Conservation (phyloP, 2,888 invertebrate species). For the Chrysotoxum bicinctum region DNA sequence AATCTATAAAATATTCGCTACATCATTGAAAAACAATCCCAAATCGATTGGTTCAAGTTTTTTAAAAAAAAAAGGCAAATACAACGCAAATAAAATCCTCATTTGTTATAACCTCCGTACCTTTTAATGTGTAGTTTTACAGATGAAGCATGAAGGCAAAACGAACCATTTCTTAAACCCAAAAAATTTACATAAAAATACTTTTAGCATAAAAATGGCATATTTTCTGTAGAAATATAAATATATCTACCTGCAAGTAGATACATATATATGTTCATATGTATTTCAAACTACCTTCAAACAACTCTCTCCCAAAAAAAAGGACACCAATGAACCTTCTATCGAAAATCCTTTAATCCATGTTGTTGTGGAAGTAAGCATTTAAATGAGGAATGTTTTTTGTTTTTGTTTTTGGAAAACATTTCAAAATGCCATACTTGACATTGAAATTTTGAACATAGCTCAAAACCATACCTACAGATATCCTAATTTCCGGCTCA, state of each 20-base stretch:
- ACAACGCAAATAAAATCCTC: constrained; percentile 52
- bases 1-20: constrained; percentile 29
- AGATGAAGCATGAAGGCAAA: constrained; percentile 37
- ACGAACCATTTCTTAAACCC: constrained; percentile 1
- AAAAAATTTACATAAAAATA: constrained; percentile 57
- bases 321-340: constrained; percentile 11
- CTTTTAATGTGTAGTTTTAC: neutral
- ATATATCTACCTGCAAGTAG: constrained; percentile 17
- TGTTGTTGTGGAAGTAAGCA: constrained; percentile 38
- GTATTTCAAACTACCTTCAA: neutral
- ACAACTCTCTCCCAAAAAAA: neutral
- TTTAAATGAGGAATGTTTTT: neutral
- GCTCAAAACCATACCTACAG: neutral
- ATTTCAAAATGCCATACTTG: constrained; percentile 27
- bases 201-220: constrained; percentile 55
- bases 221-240: constrained; percentile 35
- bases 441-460: constrained; percentile 42
- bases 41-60: constrained; percentile 12
- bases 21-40: constrained; percentile 8
- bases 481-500: neutral
- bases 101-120: neutral
- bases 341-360: constrained; percentile 46
- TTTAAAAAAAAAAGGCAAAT: neutral
- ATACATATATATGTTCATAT: neutral
- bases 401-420: neutral